Percentiles rank a stretch among this genome's conserved stretches.
These are phyloP conservation scores for Scomber colias DNA, from an alignment of 2,113 vertebrate genomes.

Conservation along the genomic window DNA sequence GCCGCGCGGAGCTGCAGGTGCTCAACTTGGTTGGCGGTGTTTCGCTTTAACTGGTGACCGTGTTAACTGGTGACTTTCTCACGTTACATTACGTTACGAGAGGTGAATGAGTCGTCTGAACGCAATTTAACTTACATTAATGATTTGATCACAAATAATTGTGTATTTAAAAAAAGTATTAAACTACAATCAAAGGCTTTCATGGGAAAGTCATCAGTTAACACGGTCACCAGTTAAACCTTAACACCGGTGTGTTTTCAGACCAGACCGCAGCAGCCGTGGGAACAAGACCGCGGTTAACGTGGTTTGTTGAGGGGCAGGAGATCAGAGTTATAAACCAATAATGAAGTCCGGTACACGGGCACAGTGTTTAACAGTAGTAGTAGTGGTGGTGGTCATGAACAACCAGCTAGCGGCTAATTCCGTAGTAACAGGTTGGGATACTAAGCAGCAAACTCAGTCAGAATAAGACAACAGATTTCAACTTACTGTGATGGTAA, in stretches of 20 bases:
- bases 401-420: not conserved
- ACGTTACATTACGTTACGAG: too few species aligned
- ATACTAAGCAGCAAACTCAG: constrained; percentile 26
- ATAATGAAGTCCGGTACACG: not conserved
- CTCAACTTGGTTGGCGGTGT: not conserved
- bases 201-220: too few species aligned
- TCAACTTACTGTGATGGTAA: constrained; percentile 86
- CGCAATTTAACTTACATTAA: too few species aligned
- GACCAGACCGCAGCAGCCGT: constrained; percentile 32
- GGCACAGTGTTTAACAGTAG: not conserved
- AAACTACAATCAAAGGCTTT: too few species aligned
- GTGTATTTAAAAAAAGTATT: too few species aligned
- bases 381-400: not conserved
- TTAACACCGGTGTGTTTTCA: constrained; percentile 11
- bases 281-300: constrained; percentile 53
- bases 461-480: constrained; percentile 12
- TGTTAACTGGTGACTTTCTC: too few species aligned
- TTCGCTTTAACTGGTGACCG: too few species aligned
- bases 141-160: too few species aligned
- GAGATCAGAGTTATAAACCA: not conserved
- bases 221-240: too few species aligned
- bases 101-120: too few species aligned
- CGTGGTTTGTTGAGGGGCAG: constrained; percentile 10
- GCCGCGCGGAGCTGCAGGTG: constrained; percentile 58
- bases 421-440: not conserved